Evolutionary conservation across 2,113 vertebrate species (phyloP).

Genomic region (Astatoreochromis straeleni): DNA sequence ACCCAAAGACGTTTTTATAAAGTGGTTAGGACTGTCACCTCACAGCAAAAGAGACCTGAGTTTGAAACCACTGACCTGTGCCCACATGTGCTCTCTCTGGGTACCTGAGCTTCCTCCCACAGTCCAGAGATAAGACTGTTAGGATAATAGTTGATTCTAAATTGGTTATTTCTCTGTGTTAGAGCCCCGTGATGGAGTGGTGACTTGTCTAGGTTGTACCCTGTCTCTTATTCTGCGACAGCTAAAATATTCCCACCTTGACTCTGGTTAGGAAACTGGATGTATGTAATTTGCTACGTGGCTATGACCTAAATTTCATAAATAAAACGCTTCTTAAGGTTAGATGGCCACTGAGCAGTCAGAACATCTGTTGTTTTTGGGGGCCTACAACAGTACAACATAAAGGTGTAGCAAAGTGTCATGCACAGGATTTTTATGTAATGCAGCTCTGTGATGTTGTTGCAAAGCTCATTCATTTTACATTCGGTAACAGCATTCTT

Average conservation of each 20-base stretch:
- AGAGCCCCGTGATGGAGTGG: not conserved
- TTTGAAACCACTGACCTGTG: not conserved
- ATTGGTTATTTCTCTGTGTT: not conserved
- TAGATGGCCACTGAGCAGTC: not conserved
- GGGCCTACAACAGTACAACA: not conserved
- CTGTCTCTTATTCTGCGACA: not conserved
- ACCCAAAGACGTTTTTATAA: not conserved
- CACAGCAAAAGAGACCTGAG: not conserved
- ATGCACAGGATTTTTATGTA: not conserved
- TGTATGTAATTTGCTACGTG: not conserved
- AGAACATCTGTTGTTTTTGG: not conserved
- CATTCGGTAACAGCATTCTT: not conserved
- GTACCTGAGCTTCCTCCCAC: not conserved
- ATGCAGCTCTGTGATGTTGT: not conserved
- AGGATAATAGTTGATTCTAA: not conserved
- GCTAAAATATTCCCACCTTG: not conserved
- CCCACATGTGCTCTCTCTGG: not conserved
- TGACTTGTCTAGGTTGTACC: not conserved
- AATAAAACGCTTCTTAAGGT: not conserved
- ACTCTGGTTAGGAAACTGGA: not conserved
- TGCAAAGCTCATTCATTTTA: constrained; percentile 1
- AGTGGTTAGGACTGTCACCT: not conserved
- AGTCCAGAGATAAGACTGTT: not conserved
- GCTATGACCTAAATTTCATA: not conserved
- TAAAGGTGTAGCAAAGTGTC: not conserved